A percentile compares a stretch with the other conserved stretches of the same genome.
Conservation (phyloP, 1,140 invertebrate species). For the Drosophila willistoni region DNA sequence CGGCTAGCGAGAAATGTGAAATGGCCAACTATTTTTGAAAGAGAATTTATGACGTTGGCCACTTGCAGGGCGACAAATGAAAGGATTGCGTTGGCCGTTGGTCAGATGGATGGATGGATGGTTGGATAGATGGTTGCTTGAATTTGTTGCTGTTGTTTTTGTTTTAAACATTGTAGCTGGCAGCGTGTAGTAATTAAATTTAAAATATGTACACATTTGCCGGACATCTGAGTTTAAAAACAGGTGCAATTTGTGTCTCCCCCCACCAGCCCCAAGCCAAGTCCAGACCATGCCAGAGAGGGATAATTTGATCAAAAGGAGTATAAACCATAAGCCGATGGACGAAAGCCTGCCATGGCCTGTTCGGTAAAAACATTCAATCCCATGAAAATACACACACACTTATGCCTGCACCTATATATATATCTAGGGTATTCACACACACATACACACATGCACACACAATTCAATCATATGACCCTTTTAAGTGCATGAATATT, state of each 20-base stretch:
- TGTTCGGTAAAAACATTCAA: conserved; percentile 10
- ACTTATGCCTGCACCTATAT: conserved; percentile 14
- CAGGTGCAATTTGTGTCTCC: conserved; percentile 43
- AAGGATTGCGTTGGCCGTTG: conserved; percentile 49
- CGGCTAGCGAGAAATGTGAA: conserved; percentile 52
- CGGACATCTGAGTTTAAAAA: conserved; percentile 68
- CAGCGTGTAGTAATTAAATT: conserved; percentile 75
- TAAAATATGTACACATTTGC: conserved; percentile 74
- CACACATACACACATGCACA: conserved; percentile 10
- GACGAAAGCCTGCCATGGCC: conserved; percentile 29
- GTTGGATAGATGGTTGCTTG: conserved; percentile 40
- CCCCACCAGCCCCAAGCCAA: too few relatives aligned
- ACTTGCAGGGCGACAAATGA: conserved; percentile 55
- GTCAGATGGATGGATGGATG: conserved; percentile 35
- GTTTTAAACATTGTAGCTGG: conserved; percentile 48
- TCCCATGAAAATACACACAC: conserved; percentile 10
- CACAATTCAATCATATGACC: conserved; percentile 76
- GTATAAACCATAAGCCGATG: conserved; percentile 57
- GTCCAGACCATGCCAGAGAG: neutral
- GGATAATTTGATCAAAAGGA: conserved; percentile 77
- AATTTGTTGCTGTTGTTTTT: conserved; percentile 54
- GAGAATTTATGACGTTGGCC: conserved; percentile 54
- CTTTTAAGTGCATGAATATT: conserved; percentile 76
- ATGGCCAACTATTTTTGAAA: conserved; percentile 70
- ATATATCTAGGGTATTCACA: conserved; percentile 13